Percentiles rank a stretch among this genome's conserved stretches.
Evolutionary conservation across 2,888 invertebrate species (phyloP).

Genomic region (Cylloceria caligata): DNA sequence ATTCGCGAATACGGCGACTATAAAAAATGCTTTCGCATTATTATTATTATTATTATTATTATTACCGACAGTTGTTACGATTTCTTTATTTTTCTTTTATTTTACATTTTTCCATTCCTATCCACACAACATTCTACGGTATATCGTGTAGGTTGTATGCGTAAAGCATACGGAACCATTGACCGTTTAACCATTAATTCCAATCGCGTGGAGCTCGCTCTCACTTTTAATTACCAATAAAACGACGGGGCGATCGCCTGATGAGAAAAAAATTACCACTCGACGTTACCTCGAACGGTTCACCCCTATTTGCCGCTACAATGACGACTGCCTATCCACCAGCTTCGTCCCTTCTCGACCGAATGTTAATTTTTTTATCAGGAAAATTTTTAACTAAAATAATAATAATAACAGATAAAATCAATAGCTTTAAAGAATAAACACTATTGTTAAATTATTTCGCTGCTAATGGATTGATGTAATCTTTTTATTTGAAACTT

Average conservation of each 20-base stretch:
- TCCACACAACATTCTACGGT: not conserved
- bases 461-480: not conserved
- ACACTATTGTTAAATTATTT: slow-evolving; percentile 1
- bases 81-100: slow-evolving; percentile 1
- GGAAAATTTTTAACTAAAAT: not conserved
- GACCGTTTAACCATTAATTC: slow-evolving; percentile 82
- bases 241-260: slow-evolving; percentile 78
- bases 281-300: slow-evolving; percentile 63
- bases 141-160: not conserved
- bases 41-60: slow-evolving; percentile 42
- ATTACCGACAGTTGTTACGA: not conserved
- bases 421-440: not conserved
- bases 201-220: slow-evolving; percentile 83
- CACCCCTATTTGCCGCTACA: slow-evolving; percentile 55
- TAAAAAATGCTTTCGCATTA: slow-evolving; percentile 32
- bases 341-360: slow-evolving; percentile 15
- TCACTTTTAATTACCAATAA: slow-evolving; percentile 84
- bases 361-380: slow-evolving; percentile 32
- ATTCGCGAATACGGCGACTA: slow-evolving; percentile 25
- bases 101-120: not conserved
- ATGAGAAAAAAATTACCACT: slow-evolving; percentile 78
- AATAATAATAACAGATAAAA: not conserved
- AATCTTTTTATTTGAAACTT: slow-evolving; percentile 12
- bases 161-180: slow-evolving; percentile 45
- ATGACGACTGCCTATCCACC: slow-evolving; percentile 6